These are phyloP conservation scores for Podocnemis expansa DNA, from an alignment of 2,113 vertebrate species.

Conservation along the genomic window DNA sequence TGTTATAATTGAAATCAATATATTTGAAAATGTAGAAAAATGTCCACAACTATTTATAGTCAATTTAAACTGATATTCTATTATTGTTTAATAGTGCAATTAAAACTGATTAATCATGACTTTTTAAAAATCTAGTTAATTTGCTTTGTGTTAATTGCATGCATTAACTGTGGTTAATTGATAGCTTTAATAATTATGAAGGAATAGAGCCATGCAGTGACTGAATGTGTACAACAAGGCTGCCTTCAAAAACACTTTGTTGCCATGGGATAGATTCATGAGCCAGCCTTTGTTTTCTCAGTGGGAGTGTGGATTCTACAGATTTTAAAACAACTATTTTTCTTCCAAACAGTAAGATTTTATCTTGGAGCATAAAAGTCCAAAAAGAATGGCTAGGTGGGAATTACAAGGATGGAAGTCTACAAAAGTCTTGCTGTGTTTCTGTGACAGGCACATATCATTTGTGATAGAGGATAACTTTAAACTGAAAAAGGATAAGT, in stretches of 20 bases:
- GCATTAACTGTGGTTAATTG: too few species aligned
- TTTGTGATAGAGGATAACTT: neutral
- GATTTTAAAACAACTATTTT: neutral
- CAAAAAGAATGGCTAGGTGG: neutral
- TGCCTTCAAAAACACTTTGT: slow-evolving; percentile 12
- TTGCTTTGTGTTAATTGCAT: too few species aligned
- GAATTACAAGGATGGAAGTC: neutral
- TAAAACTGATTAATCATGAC: too few species aligned
- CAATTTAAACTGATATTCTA: too few species aligned
- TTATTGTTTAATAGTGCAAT: too few species aligned
- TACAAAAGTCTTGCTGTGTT: neutral
- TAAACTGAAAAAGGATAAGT: neutral
- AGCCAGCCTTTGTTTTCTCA: slow-evolving; percentile 38
- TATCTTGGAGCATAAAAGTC: neutral
- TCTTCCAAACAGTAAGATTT: neutral
- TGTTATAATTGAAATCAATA: too few species aligned
- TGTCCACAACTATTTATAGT: too few species aligned
- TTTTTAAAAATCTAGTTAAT: too few species aligned
- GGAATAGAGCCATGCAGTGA: slow-evolving; percentile 25
- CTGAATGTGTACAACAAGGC: slow-evolving; percentile 36
- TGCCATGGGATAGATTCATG: slow-evolving; percentile 24
- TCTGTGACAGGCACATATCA: neutral
- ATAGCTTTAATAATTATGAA: slow-evolving; percentile 1
- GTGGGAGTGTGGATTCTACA: neutral
- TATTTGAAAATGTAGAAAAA: too few species aligned